Base-by-base conservation (phyloP, 2,888 invertebrate genomes). In the Heliconius cydno region DNA sequence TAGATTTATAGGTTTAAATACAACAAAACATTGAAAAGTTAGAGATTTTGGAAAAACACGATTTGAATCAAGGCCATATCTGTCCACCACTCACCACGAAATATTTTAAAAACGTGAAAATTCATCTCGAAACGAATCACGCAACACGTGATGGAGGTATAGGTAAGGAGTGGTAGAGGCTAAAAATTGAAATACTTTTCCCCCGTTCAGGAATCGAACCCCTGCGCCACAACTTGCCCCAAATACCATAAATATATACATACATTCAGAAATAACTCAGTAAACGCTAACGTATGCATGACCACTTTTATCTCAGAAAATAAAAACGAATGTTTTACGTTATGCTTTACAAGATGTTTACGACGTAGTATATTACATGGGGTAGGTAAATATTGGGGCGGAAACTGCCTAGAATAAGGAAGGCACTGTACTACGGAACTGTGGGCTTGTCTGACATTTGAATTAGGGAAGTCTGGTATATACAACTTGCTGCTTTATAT, bases 271-370 rank as follows among this genome's bases (percentile, higher is more conserved):
- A 38, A 65, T 75, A 79, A 75, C 70, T 70, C 70, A 65, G 72
- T 68, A 66, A 66, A 78, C 70, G 79, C 78, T 80, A 80, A 81
- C 80, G 67, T 81, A 81, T 83, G 80, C 82, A 82, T 80, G 80
- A 80, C 82, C 83, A 83, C 76, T 83, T 83, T 84, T 84, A 82
- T 84, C 79, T 83, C 75, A 76, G 82, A 80, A 80, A 83, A 84
- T 84, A 84, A 84, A 84, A 83, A 82, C 80, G 79, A 80, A 82
- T 82, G 82, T 81, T 80, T 81, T 83, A 78, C 81, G 81, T 84
- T 81, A 82, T 81, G 78, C 79, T 83, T 83, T 82, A 84, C 83
- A 83, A 83, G 83, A 85, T 81, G 82, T 84, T 85, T 85, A 85
- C 80, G 85, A 81, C 79, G 68, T 81, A 78, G 72, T 84, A 83